Conservation (phyloP, 2,113 vertebrate species). For the Tautogolabrus adspersus region DNA sequence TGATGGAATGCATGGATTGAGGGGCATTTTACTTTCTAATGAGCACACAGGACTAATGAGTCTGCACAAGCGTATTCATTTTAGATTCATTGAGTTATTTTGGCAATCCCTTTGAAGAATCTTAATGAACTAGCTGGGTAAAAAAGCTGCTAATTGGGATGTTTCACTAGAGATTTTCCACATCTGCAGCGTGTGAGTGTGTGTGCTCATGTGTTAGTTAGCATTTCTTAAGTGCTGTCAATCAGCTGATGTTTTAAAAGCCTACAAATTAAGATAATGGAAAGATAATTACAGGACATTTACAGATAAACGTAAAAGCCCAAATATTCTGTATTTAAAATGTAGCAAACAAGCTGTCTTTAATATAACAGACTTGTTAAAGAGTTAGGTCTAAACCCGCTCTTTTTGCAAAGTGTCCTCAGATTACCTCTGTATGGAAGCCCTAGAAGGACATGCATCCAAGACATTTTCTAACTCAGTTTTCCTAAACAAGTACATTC, state of each 20-base stretch:
- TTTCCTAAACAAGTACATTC: too few species aligned
- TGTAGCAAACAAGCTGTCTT: too few species aligned
- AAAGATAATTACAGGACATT: too few species aligned
- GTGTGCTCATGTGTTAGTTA: neutral
- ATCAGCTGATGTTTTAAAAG: neutral
- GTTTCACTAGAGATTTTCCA: constrained; percentile 11
- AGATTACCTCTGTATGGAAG: too few species aligned
- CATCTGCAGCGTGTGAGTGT: constrained; percentile 3
- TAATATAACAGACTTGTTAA: too few species aligned
- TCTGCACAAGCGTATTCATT: constrained; percentile 23
- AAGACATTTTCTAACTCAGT: too few species aligned
- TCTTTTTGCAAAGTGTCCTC: too few species aligned
- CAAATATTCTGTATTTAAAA: too few species aligned
- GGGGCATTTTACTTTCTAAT: constrained; percentile 27
- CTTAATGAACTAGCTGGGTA: constrained; percentile 36
- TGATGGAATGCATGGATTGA: constrained; percentile 12
- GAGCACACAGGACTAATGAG: constrained; percentile 43
- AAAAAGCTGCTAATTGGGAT: constrained; percentile 20
- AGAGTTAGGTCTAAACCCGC: too few species aligned
- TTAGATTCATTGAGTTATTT: constrained; percentile 37
- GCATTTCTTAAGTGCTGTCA: constrained; percentile 21
- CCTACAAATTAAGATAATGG: constrained; percentile 19
- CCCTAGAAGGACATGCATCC: too few species aligned
- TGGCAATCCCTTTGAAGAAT: constrained; percentile 30
- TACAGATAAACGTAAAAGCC: too few species aligned